Conservation (phyloP, 1,140 invertebrate genomes). For the Heliothis subflexa region DNA sequence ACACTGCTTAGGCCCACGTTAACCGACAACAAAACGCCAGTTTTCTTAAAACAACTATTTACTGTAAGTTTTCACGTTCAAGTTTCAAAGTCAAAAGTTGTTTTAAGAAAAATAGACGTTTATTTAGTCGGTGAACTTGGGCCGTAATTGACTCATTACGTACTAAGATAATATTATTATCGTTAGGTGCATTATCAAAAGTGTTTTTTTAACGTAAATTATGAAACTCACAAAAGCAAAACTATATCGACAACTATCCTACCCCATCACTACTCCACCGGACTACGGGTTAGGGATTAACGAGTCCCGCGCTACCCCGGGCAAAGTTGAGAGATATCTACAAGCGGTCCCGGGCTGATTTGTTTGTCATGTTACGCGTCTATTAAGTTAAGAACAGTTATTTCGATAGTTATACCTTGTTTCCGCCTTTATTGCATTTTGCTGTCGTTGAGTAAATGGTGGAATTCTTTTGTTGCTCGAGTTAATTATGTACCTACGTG, state of each 20-base stretch:
- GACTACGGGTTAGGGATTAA: conserved; percentile 47
- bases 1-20: no score
- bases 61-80: no score
- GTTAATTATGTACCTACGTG: neutral
- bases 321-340: conserved; percentile 48
- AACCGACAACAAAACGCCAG: no score
- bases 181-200: no score
- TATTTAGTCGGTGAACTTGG: no score
- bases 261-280: conserved; percentile 35
- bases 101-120: no score
- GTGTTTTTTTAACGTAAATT: no score
- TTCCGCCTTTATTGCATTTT: conserved; percentile 2
- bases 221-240: no score
- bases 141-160: no score
- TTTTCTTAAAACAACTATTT: no score
- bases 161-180: no score
- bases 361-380: conserved; percentile 50
- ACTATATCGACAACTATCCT: conserved; percentile 9
- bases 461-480: neutral
- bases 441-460: neutral
- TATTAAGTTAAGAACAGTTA: conserved; percentile 48
- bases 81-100: no score
- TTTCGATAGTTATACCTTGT: conserved; percentile 44
- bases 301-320: conserved; percentile 45
- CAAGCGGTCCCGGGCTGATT: conserved; percentile 45